Base-by-base conservation (phyloP, 2,113 vertebrate genomes). In the Silurus meridionalis region DNA sequence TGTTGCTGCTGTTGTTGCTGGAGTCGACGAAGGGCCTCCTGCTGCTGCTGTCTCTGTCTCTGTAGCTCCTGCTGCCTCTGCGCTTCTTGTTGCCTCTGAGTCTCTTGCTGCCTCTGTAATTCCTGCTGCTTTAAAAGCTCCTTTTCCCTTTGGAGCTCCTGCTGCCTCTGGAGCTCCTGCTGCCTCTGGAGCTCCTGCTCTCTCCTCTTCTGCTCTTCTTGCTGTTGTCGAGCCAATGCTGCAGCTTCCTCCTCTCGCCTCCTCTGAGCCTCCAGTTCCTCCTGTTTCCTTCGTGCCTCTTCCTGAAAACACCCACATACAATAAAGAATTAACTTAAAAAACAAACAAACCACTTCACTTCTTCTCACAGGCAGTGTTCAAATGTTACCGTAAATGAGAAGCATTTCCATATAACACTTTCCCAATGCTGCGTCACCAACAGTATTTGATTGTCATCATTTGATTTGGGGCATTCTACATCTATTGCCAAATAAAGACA, bases 1-100 rank as follows among this genome's bases (percentile, higher is more conserved):
- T 99, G 98, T 58, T 97, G 96, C 50, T 99, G 97, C 63, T 99
- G 98, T 23, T 97, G 97, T 5, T 98, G 97, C 21, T 99, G 98
- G 66, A 99, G 92, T 67, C 97, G 94, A 48, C 97, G 94, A 23
- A 99, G 94, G 23, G 97, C 97, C 88, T 99, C 98, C 85, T 98
- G 96, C 79, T 97, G 96, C 91, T 96, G 96, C 87, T 97, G 96
- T 89, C 96, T 91, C 92, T 96, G 96, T 81, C 95, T 92, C 80
- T 97, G 96, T 9, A 96, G 94, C 83, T 97, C 96, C 89, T 96
- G 97, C 85, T 97, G 96, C 87, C 97, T 97, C 90, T 97, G 95
- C 21, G 97, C 97, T 88, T 99, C 98, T 85, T 98, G 96, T 81
- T 97, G 96, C 91, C 95, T 95, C 89, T 96, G 96, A 95, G 93